phyloP scores from a whole-genome alignment of 2,113 vertebrate species.

The Micronycteris hirsuta region DNA sequence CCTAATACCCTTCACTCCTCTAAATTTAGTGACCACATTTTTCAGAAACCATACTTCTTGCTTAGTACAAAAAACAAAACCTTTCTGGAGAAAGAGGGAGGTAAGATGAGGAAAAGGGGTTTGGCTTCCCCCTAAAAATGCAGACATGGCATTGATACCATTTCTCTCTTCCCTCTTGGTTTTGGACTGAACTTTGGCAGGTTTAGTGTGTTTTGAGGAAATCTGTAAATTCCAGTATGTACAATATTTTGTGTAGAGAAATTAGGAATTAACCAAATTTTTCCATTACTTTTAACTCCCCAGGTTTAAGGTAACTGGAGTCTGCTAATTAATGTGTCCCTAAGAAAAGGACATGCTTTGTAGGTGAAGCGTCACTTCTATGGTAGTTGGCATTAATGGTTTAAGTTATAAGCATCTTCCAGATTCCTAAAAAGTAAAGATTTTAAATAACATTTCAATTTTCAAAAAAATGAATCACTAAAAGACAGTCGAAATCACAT shows the following conservation, averaged over 20 bases:
- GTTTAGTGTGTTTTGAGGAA: background rate
- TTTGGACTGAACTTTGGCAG: background rate
- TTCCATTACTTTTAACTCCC: background rate
- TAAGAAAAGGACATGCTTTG: background rate
- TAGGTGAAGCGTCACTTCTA: background rate
- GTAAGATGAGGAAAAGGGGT: background rate
- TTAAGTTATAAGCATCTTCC: constrained; percentile 12
- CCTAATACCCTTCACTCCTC: background rate
- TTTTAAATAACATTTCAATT: constrained; percentile 35
- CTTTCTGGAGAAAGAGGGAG: background rate
- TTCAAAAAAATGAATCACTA: constrained; percentile 40
- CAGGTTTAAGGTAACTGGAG: background rate
- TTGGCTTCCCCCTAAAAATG: background rate
- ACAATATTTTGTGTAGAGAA: background rate
- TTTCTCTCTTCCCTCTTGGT: background rate
- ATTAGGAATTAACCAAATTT: constrained; percentile 7
- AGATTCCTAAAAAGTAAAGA: constrained; percentile 59
- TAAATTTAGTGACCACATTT: background rate
- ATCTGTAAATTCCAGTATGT: background rate
- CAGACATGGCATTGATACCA: background rate
- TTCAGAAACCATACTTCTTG: background rate
- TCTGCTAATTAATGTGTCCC: background rate
- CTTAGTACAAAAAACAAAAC: constrained; percentile 8
- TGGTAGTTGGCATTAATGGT: background rate
- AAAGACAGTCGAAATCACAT: constrained; percentile 39